Percentiles rank a stretch among this genome's conserved stretches.
Evolutionary conservation across 2,797 vertebrate genomes (phyloP).

Genomic region (Mus caroli): DNA sequence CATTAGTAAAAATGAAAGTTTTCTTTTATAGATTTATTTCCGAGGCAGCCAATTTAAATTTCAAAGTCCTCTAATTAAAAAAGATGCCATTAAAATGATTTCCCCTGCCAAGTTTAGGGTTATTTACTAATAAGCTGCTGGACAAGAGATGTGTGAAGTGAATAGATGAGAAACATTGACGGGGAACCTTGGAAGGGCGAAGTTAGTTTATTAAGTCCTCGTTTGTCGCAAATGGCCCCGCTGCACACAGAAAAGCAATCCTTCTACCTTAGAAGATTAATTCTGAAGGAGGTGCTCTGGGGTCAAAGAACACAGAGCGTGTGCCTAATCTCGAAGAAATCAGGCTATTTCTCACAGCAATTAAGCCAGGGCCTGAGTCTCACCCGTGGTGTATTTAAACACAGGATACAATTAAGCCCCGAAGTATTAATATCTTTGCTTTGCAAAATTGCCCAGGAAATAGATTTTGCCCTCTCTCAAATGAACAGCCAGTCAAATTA

Average conservation of each 20-base stretch:
- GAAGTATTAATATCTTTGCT: conserved; percentile 93
- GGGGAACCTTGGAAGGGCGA: conserved; percentile 88
- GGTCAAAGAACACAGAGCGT: conserved; percentile 93
- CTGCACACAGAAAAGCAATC: conserved; percentile 90
- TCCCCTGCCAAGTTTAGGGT: conserved; percentile 84
- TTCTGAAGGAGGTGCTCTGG: conserved; percentile 92
- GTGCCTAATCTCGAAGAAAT: conserved; percentile 93
- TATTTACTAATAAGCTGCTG: conserved; percentile 90
- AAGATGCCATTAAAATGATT: conserved; percentile 87
- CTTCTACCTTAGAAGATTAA: conserved; percentile 93
- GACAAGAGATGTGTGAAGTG: conserved; percentile 90
- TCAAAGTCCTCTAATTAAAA: conserved; percentile 87
- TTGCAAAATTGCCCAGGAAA: conserved; percentile 92
- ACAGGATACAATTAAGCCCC: conserved; percentile 94
- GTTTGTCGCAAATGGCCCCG: conserved; percentile 89
- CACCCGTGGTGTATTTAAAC: conserved; percentile 93
- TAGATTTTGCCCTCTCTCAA: conserved; percentile 90
- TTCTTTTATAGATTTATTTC: conserved; percentile 81
- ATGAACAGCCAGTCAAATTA: conserved; percentile 89
- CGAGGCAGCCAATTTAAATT: conserved; percentile 84
- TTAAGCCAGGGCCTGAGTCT: conserved; percentile 93
- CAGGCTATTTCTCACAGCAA: conserved; percentile 93
- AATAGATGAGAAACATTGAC: conserved; percentile 88
- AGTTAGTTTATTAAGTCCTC: conserved; percentile 90
- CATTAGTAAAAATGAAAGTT: conserved; percentile 80